Evolutionary conservation across 2,797 vertebrate genomes (phyloP).

Genomic region (Diglossa cyanea): DNA sequence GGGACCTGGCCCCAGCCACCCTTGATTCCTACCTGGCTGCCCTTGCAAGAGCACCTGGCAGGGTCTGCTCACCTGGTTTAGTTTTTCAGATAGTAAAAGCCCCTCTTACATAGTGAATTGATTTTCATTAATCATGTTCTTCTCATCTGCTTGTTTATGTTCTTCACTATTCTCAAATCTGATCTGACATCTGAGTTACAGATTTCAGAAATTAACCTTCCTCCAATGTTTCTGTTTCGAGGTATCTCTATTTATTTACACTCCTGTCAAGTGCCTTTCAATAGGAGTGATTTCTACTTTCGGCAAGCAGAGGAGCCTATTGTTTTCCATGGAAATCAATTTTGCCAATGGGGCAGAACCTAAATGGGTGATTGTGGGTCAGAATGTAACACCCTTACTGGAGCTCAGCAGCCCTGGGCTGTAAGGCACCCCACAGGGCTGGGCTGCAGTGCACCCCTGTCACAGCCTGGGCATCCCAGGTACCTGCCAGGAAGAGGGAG

Average conservation of each 20-base stretch:
- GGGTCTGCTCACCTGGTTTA: not conserved
- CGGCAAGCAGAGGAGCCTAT: not conserved
- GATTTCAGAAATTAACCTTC: constrained; percentile 57
- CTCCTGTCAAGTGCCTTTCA: constrained; percentile 47
- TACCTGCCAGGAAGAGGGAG: not conserved
- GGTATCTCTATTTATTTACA: constrained; percentile 55
- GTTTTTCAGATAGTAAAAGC: not conserved
- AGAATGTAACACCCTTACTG: not conserved
- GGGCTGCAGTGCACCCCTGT: not conserved
- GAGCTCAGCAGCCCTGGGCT: not conserved
- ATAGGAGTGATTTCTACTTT: constrained; percentile 8
- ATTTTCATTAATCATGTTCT: constrained; percentile 59
- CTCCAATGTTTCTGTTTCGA: constrained; percentile 58
- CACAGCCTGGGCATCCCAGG: not conserved
- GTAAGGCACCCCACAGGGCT: not conserved
- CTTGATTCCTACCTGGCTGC: not conserved
- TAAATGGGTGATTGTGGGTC: not conserved
- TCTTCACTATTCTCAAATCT: constrained; percentile 34
- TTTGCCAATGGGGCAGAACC: not conserved
- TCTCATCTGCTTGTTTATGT: constrained; percentile 54
- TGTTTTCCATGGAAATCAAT: not conserved
- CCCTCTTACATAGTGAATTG: not conserved
- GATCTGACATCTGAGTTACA: constrained; percentile 55
- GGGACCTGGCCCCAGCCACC: not conserved
- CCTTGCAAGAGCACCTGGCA: not conserved